phyloP scores from a whole-genome alignment of 2,888 invertebrate genomes.

The Drosophila trichaetosa region DNA sequence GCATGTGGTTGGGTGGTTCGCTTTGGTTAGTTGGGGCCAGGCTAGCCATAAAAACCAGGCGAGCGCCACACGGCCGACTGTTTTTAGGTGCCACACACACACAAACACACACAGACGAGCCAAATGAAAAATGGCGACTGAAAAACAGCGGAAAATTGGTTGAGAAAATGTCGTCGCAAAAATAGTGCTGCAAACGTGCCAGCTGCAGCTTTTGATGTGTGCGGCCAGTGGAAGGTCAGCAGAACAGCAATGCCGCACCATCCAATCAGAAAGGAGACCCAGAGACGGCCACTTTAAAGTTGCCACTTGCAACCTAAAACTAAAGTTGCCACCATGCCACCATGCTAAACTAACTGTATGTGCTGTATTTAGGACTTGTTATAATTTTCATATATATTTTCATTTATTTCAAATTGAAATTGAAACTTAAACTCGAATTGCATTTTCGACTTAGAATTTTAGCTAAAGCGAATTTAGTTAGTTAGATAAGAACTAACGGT shows the following conservation, averaged over 20 bases:
- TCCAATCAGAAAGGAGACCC: neutral
- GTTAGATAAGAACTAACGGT: neutral
- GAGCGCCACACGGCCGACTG: constrained; percentile 73
- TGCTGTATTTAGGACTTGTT: neutral
- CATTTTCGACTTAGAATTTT: neutral
- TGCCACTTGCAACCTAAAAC: neutral
- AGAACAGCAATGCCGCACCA: neutral
- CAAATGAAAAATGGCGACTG: constrained; percentile 76
- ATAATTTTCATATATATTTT: neutral
- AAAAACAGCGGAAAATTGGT: constrained; percentile 51
- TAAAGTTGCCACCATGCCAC: neutral
- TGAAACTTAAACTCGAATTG: neutral
- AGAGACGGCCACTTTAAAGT: constrained; percentile 1
- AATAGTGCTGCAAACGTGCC: constrained; percentile 52
- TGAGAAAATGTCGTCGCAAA: constrained; percentile 31
- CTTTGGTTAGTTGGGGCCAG: constrained; percentile 48
- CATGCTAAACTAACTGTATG: neutral
- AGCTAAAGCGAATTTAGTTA: neutral
- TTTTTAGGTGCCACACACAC: constrained; percentile 72
- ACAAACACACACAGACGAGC: constrained; percentile 8
- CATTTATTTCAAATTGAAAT: neutral
- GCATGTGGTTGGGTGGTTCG: constrained; percentile 17
- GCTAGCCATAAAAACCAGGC: constrained; percentile 68
- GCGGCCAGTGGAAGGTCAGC: constrained; percentile 62
- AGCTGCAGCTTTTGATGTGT: constrained; percentile 60